phyloP scores from a whole-genome alignment of 2,113 vertebrate genomes.

The Gavia stellata region DNA sequence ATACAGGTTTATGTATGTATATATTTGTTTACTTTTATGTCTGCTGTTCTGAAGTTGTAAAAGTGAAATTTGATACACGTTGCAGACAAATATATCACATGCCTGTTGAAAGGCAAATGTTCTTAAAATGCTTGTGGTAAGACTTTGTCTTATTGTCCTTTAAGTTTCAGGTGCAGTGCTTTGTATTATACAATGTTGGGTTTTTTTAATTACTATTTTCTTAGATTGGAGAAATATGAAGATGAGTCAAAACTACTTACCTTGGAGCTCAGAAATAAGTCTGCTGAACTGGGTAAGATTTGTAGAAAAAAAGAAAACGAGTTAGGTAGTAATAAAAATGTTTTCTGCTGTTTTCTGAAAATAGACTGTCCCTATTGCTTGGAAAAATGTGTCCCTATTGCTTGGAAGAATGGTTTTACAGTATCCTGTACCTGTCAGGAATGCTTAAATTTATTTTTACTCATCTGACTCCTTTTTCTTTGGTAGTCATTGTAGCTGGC shows the following conservation, averaged over 20 bases:
- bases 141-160: not conserved
- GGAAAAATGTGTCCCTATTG: too few relatives aligned
- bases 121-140: not conserved
- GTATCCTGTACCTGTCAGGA: not conserved
- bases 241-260: slow-evolving; percentile 44
- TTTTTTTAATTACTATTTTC: slow-evolving; percentile 21
- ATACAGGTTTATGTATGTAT: not conserved
- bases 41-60: not conserved
- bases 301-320: not conserved
- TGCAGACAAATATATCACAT: not conserved
- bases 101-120: not conserved
- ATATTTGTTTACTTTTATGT: not conserved
- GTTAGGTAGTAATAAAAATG: not conserved
- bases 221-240: slow-evolving; percentile 62
- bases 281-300: slow-evolving; percentile 71
- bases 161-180: not conserved
- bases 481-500: not conserved
- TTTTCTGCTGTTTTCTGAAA: not conserved
- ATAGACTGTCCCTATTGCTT: not conserved
- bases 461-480: not conserved
- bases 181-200: not conserved
- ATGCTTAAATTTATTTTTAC: not conserved
- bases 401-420: not conserved
- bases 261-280: slow-evolving; percentile 65
- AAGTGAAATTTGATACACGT: not conserved